Evolutionary conservation across 2,797 vertebrate genomes (phyloP).

Genomic region (Enteromius treurensis): DNA sequence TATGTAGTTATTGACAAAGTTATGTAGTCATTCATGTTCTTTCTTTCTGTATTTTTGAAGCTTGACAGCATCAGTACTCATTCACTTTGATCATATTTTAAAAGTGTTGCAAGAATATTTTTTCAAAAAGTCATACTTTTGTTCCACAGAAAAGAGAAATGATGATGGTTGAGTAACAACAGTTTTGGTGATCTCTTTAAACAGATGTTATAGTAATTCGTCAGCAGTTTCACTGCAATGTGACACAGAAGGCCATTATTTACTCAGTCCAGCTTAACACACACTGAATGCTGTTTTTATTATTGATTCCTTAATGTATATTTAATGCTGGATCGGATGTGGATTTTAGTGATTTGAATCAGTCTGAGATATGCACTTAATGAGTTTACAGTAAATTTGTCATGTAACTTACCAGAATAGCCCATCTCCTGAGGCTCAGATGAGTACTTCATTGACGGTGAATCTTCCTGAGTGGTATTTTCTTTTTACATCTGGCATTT

Average conservation of each 20-base stretch:
- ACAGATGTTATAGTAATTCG: background rate
- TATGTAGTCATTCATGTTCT: background rate
- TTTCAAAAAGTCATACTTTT: background rate
- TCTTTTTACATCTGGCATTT: background rate
- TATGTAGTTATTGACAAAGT: background rate
- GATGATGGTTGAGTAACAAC: background rate
- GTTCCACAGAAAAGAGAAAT: background rate
- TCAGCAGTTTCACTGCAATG: background rate
- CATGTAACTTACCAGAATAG: background rate
- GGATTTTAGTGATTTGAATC: constrained; percentile 11
- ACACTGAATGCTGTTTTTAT: constrained; percentile 17
- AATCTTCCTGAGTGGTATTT: background rate
- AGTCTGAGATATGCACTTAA: constrained; percentile 28
- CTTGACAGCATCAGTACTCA: background rate
- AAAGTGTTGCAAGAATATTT: background rate
- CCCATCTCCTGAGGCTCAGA: background rate
- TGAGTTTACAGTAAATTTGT: constrained; percentile 29
- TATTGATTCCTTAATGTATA: constrained; percentile 26
- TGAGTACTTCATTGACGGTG: background rate
- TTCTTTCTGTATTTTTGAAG: background rate
- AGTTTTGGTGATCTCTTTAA: background rate
- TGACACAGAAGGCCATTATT: background rate
- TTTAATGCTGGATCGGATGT: constrained; percentile 37
- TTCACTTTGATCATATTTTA: background rate
- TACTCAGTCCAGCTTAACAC: constrained; percentile 21